A percentile compares a stretch with the other conserved stretches of the same genome.
Conservation (phyloP, 1,140 invertebrate species). For the Aphelinus certus region DNA sequence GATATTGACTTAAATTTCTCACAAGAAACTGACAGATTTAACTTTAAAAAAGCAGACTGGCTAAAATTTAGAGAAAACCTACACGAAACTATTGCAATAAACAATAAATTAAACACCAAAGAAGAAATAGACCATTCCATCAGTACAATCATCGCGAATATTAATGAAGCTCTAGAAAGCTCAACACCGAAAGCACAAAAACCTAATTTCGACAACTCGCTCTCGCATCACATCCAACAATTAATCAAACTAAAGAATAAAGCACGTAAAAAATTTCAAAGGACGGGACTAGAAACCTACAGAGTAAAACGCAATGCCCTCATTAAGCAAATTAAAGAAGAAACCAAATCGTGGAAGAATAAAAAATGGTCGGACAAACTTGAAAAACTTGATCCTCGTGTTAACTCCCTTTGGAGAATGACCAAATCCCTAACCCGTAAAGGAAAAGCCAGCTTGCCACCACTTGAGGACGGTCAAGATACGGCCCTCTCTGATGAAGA, state of each 20-base stretch:
- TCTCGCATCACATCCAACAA: constrained; percentile 3
- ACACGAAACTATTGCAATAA: constrained; percentile 3
- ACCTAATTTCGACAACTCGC: neutral
- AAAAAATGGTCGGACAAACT: constrained; percentile 25
- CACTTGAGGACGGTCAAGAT: constrained; percentile 1
- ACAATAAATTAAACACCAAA: neutral
- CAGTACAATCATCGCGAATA: neutral
- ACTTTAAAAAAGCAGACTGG: constrained; percentile 14
- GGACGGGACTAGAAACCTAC: neutral
- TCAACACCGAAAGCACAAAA: constrained; percentile 20
- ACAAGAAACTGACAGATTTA: neutral
- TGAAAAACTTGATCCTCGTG: constrained; percentile 29
- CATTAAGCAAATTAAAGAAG: constrained; percentile 8
- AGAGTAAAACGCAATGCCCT: constrained; percentile 20
- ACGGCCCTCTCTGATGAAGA: constrained; percentile 27
- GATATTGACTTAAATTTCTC: too few species aligned
- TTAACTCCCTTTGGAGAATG: constrained; percentile 38
- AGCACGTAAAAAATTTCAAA: constrained; percentile 10
- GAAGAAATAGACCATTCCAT: neutral
- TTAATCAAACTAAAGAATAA: constrained; percentile 17
- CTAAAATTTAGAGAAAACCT: neutral
- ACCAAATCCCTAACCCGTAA: constrained; percentile 28
- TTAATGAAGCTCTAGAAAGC: neutral
- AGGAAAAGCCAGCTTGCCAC: constrained; percentile 2
- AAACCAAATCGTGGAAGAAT: constrained; percentile 19